A percentile compares a stretch with the other conserved stretches of the same genome.
These are phyloP conservation scores for Microplitis mediator DNA, from an alignment of 1,140 invertebrate genomes.

Conservation along the genomic window DNA sequence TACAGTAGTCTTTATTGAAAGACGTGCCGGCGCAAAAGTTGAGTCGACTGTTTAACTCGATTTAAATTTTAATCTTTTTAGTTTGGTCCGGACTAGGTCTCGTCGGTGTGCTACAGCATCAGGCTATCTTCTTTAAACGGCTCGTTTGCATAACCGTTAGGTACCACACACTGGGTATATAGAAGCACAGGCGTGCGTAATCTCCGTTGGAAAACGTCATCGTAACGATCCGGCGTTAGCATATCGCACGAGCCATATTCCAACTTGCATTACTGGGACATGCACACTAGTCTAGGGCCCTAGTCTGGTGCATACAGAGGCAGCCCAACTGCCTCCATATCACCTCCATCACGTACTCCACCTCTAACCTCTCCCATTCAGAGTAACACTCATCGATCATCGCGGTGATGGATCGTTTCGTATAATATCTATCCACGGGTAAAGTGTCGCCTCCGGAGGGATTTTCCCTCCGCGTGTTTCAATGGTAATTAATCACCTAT, in stretches of 20 bases:
- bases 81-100: neutral
- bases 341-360: too few species aligned
- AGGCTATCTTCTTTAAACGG: conserved; percentile 31
- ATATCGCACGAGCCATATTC: conserved; percentile 22
- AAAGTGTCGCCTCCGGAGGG: conserved; percentile 21
- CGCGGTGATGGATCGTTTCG: conserved; percentile 21
- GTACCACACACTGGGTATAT: conserved; percentile 1
- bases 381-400: conserved; percentile 27
- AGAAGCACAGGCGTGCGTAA: conserved; percentile 25
- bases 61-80: conserved; percentile 6
- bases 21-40: conserved; percentile 13
- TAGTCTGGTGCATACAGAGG: neutral
- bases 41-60: conserved; percentile 1
- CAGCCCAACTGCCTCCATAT: neutral
- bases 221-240: conserved; percentile 33
- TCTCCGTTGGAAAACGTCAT: conserved; percentile 34
- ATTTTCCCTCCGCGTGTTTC: conserved; percentile 7
- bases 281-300: neutral
- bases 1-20: neutral
- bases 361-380: conserved; percentile 4
- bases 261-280: neutral
- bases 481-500: conserved; percentile 24
- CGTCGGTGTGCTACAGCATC: neutral
- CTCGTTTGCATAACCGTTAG: conserved; percentile 31
- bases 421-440: conserved; percentile 11